Conservation (phyloP, 2,113 vertebrate species). For the Manacus vitellinus region DNA sequence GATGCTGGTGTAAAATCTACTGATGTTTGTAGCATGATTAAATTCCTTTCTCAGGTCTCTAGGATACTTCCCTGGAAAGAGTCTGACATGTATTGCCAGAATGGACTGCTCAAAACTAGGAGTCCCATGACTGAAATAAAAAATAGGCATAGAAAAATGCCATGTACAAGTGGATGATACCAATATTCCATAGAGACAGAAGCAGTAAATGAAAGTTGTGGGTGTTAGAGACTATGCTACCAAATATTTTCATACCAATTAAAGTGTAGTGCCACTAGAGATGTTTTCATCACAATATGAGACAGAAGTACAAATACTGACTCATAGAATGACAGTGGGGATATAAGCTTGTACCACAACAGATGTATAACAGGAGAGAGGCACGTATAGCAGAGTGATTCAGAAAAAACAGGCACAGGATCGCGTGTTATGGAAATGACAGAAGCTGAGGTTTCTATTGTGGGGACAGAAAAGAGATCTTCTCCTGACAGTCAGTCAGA, state of each 20-base stretch:
- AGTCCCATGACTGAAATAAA: background rate
- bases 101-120: background rate
- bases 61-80: background rate
- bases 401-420: slow-evolving; percentile 31
- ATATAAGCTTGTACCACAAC: slow-evolving; percentile 61
- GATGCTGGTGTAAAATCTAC: background rate
- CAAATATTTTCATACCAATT: slow-evolving; percentile 75
- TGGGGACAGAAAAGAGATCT: background rate
- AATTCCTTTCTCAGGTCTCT: background rate
- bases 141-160: background rate
- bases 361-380: slow-evolving; percentile 66
- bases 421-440: background rate
- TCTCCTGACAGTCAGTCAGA: background rate
- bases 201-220: slow-evolving; percentile 55
- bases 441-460: slow-evolving; percentile 26
- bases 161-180: background rate
- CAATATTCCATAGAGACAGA: slow-evolving; percentile 6
- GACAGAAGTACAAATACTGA: slow-evolving; percentile 73
- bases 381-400: slow-evolving; percentile 61
- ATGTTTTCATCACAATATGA: slow-evolving; percentile 68
- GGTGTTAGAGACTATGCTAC: slow-evolving; percentile 60
- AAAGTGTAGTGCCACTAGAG: slow-evolving; percentile 63
- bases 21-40: background rate
- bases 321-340: slow-evolving; percentile 65
- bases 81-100: background rate